phyloP scores from a whole-genome alignment of 1,140 invertebrate genomes.

The Zaprionus capensis region DNA sequence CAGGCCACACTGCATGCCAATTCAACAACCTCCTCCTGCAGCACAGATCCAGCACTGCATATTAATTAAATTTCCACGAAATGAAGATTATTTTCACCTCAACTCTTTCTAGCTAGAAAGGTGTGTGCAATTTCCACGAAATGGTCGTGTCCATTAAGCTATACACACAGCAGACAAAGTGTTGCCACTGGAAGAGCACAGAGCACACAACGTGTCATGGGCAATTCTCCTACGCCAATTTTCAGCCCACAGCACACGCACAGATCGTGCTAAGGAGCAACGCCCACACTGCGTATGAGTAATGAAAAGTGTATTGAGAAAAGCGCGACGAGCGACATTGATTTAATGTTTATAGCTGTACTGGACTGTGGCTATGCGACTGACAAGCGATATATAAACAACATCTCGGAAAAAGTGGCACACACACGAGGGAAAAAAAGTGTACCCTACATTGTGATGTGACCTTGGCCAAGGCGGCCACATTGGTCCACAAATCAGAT shows the following conservation, averaged over 20 bases:
- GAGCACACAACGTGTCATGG: conserved; percentile 51
- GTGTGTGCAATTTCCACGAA: conserved; percentile 17
- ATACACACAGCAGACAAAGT: conserved; percentile 31
- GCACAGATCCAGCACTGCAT: too few species aligned
- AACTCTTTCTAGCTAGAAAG: too few species aligned
- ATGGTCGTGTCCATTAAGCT: too few species aligned
- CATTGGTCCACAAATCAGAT: conserved; percentile 17
- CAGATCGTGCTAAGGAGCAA: neutral
- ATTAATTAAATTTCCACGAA: conserved; percentile 43
- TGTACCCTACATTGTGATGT: conserved; percentile 26
- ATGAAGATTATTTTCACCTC: conserved; percentile 8
- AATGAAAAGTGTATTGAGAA: conserved; percentile 72
- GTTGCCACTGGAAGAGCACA: conserved; percentile 21
- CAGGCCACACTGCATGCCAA: neutral
- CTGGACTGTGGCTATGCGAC: conserved; percentile 26
- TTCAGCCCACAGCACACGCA: conserved; percentile 35
- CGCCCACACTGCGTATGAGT: conserved; percentile 70
- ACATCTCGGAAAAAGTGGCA: conserved; percentile 9
- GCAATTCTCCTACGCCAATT: conserved; percentile 17
- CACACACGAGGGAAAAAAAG: conserved; percentile 2
- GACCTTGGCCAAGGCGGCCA: conserved; percentile 38
- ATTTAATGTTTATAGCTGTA: conserved; percentile 64
- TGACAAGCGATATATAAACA: conserved; percentile 31
- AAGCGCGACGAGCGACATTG: conserved; percentile 71
- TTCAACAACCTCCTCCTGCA: neutral